Evolutionary conservation across 2,888 invertebrate species (phyloP), one percentile per base, ranked within the genome.

Genomic region (Harmothoe impar): DNA sequence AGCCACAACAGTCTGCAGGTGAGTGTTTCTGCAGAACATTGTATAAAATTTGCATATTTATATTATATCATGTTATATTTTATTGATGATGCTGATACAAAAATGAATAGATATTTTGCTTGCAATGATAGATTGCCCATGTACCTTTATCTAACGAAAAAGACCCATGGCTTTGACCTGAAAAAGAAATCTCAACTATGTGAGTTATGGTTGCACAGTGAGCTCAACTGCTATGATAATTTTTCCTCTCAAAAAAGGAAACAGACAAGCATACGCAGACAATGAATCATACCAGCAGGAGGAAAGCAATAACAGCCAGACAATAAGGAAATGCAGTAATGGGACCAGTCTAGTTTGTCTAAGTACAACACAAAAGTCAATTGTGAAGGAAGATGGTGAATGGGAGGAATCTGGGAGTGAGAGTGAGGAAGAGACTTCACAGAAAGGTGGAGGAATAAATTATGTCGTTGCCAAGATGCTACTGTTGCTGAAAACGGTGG

Each of bases 401-500:
- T 17, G 89, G 25, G 89, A 89, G 43, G 89, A 89, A 35, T 90
- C 91, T 20, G 78, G 51, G n/a, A 81, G 29, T 85, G 62, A 51
- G 43, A 68, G 43, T 23, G 89, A 68, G 31, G 56, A 88, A 29
- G 88, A 52, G 56, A 54, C 0, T 62, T 5, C 25, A 35, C 54
- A 88, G 31, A 56, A 29, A 54, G 10, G 17, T 17, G 17, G 33
- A 51, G 31, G 52, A 29, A 0, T 29, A 0, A 68, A 88, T 0
- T 72, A 12, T 10, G 15, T 23, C 23, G 23, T 17, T 68, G 62
- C 25, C 29, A 81, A 43, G 33, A 15, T 91, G 5, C 92, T 93
- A 33, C 93, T 95, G 95, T 92, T 94, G 17, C 93, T 94, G 92
- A 94, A 95, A 51, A 94, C 94, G 78, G 95, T 96, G 43, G 96